Conservation (phyloP, 92 coral and sea anemone species). For the Palythoa grandiflora region DNA sequence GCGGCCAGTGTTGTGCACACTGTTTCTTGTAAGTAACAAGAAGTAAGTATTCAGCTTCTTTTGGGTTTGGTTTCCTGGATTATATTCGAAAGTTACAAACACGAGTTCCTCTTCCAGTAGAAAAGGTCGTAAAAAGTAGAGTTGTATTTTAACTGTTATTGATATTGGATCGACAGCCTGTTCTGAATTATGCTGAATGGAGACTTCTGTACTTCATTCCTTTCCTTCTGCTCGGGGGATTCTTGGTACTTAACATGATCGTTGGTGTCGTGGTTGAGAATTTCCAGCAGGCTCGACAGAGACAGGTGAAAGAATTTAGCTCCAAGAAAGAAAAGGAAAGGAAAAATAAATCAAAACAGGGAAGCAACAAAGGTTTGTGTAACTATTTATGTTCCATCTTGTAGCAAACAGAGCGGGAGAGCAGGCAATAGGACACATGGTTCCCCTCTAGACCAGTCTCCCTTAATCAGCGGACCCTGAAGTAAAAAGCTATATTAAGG, state of each 20-base stretch:
- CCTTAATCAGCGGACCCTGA: too few species aligned
- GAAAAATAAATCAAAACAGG: slow-evolving; percentile 43
- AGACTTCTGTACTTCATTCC: slow-evolving; percentile 89
- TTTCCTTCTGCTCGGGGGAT: slow-evolving; percentile 93
- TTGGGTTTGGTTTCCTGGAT: too few species aligned
- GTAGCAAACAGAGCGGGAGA: too few species aligned
- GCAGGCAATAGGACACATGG: too few species aligned
- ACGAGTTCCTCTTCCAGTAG: neutral
- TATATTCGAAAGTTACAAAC: too few species aligned
- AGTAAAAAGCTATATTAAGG: too few species aligned
- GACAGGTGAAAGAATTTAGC: slow-evolving; percentile 82
- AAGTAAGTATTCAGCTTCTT: too few species aligned
- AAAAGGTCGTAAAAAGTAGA: neutral
- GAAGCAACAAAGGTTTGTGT: slow-evolving; percentile 48
- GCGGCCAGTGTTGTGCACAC: too few species aligned
- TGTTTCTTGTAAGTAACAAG: too few species aligned
- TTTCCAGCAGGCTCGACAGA: slow-evolving; percentile 93
- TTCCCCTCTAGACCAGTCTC: too few species aligned
- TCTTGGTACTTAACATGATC: slow-evolving; percentile 95
- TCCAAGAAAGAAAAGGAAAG: slow-evolving; percentile 48
- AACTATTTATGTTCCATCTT: too few species aligned
- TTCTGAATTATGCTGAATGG: slow-evolving; percentile 87
- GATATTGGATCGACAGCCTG: slow-evolving; percentile 70
- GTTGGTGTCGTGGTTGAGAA: slow-evolving; percentile 98
- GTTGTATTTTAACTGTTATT: neutral